A percentile compares a stretch with the other conserved stretches of the same genome.
phyloP scores from a whole-genome alignment of 2,113 vertebrate genomes.

The Equus quagga region DNA sequence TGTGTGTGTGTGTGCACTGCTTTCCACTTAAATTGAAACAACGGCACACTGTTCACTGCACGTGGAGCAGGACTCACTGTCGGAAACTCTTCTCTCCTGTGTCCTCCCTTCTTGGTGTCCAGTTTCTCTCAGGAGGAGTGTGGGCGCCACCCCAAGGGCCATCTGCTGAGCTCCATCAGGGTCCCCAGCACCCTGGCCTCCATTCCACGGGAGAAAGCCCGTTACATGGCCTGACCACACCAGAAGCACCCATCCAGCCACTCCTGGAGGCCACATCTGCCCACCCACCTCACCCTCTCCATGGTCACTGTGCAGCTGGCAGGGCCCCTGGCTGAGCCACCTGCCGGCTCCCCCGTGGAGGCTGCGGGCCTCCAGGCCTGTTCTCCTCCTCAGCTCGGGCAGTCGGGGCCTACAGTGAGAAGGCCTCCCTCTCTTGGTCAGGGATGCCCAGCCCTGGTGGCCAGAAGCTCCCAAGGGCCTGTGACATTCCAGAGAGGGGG shows the following conservation, averaged over 20 bases:
- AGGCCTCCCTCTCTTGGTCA: rapidly evolving
- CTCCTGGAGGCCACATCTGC: neutral
- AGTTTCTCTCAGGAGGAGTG: neutral
- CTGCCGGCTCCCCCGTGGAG: rapidly evolving
- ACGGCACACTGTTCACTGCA: rapidly evolving
- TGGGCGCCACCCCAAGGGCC: rapidly evolving
- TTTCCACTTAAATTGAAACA: rapidly evolving
- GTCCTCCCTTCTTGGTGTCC: neutral
- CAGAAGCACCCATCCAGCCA: rapidly evolving
- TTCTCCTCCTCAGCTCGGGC: rapidly evolving
- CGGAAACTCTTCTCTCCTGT: rapidly evolving
- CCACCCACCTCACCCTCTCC: neutral
- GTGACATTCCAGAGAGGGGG: neutral
- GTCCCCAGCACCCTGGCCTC: neutral
- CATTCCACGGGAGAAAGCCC: rapidly evolving
- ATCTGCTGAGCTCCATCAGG: rapidly evolving
- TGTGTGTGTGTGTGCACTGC: too few species aligned
- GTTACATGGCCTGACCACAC: rapidly evolving
- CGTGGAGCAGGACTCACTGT: rapidly evolving
- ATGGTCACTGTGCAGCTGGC: rapidly evolving
- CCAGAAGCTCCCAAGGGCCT: neutral
- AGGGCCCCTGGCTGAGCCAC: neutral
- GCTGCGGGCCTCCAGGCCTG: neutral
- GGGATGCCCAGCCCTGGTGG: neutral
- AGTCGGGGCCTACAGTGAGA: neutral